Percentiles rank a stretch among this genome's conserved stretches.
These are phyloP conservation scores for Amazona vittata DNA, from an alignment of 2,113 vertebrate genomes.

Conservation along the genomic window DNA sequence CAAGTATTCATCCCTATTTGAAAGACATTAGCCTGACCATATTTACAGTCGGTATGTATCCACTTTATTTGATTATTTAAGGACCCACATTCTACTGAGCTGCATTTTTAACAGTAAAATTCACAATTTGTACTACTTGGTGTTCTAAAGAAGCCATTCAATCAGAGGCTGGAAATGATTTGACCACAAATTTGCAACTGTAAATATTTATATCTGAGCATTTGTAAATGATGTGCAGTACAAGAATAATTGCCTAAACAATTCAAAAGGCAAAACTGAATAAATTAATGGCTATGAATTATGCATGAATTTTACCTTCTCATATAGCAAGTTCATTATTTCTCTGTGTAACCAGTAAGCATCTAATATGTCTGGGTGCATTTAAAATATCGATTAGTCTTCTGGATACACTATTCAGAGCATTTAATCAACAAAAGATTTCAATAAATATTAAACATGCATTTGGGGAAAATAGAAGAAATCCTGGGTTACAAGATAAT, in stretches of 20 bases:
- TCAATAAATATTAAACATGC: slow-evolving; percentile 40
- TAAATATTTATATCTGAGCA: slow-evolving; percentile 66
- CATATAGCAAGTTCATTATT: slow-evolving; percentile 51
- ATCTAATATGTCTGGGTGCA: slow-evolving; percentile 43
- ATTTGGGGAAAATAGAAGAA: slow-evolving; percentile 9
- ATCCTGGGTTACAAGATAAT: neutral
- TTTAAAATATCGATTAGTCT: slow-evolving; percentile 56
- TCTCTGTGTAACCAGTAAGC: slow-evolving; percentile 18
- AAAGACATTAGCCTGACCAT: neutral
- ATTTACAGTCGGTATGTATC: neutral
- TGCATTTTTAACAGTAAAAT: slow-evolving; percentile 28
- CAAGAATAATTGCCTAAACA: slow-evolving; percentile 62
- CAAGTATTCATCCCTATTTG: slow-evolving; percentile 6
- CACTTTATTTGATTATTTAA: neutral
- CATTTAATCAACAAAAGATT: slow-evolving; percentile 56
- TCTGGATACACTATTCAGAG: slow-evolving; percentile 19
- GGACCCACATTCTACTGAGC: neutral
- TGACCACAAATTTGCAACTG: slow-evolving; percentile 55
- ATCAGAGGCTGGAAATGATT: slow-evolving; percentile 27
- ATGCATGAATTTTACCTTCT: slow-evolving; percentile 51
- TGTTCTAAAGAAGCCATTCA: slow-evolving; percentile 32
- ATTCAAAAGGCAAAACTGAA: slow-evolving; percentile 63
- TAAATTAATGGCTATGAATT: slow-evolving; percentile 62
- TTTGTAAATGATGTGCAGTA: slow-evolving; percentile 46
- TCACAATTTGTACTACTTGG: slow-evolving; percentile 17